Evolutionary conservation across 2,113 vertebrate species (phyloP).

Genomic region (Fulica atra): DNA sequence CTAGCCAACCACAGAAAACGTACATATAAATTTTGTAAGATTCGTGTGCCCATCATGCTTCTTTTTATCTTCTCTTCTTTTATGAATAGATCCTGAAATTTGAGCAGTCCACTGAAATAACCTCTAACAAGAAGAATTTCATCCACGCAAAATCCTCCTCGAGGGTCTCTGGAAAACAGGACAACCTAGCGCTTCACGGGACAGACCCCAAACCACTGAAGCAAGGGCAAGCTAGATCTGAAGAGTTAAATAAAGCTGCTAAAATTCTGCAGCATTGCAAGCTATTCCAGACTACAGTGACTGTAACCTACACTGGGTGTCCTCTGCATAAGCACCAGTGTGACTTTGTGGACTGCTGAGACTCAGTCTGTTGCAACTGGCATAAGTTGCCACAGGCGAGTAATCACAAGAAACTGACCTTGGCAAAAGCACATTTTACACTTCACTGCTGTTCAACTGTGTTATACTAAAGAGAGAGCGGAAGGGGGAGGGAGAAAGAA

Average conservation of each 20-base stretch:
- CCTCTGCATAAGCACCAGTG: conserved; percentile 65
- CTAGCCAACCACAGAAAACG: background rate
- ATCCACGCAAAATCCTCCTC: background rate
- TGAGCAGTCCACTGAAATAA: background rate
- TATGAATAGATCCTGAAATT: background rate
- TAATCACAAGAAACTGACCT: conserved; percentile 78
- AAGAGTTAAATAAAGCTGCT: conserved; percentile 46
- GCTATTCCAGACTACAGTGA: conserved; percentile 18
- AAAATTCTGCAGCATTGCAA: conserved; percentile 43
- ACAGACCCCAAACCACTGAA: background rate
- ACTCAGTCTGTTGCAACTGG: conserved; percentile 78
- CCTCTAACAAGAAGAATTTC: background rate
- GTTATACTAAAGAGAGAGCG: conserved; percentile 55
- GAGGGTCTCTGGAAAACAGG: background rate
- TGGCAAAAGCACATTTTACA: conserved; percentile 77
- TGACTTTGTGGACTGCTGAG: conserved; percentile 76
- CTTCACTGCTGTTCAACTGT: conserved; percentile 65
- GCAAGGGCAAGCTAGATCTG: background rate
- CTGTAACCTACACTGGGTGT: conserved; percentile 64
- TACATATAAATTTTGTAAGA: background rate
- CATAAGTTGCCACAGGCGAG: conserved; percentile 72
- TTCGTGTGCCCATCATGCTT: background rate
- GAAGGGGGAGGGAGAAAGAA: conserved; percentile 20
- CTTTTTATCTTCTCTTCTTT: background rate
- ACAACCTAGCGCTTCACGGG: background rate